Evolutionary conservation across 2,113 vertebrate genomes (phyloP).

Genomic region (Lanius ludovicianus): DNA sequence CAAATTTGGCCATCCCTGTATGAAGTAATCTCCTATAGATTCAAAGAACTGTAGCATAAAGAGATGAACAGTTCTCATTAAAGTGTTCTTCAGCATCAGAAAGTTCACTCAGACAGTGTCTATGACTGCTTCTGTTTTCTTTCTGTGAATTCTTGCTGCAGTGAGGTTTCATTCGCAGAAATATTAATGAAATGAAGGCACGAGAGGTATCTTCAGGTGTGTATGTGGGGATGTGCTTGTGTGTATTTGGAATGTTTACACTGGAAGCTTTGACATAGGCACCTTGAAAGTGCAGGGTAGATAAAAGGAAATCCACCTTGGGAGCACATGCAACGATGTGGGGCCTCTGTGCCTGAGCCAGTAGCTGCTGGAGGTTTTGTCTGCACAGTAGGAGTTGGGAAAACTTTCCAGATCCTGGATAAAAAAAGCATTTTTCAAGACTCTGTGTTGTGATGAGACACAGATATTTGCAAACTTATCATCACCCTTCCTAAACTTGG

Average conservation of each 20-base stretch:
- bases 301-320: not conserved
- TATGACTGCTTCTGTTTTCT: not conserved
- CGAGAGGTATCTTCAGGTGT: not conserved
- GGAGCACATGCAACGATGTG: fast-evolving
- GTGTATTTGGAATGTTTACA: not conserved
- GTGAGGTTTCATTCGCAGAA: not conserved
- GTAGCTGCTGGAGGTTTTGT: not conserved
- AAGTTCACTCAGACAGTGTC: not conserved
- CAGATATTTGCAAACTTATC: not conserved
- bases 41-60: not conserved
- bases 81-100: not conserved
- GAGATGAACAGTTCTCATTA: not conserved
- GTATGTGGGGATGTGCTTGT: no score
- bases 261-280: not conserved
- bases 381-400: not conserved
- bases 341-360: not conserved
- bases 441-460: not conserved
- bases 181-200: not conserved
- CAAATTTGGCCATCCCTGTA: not conserved
- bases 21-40: not conserved
- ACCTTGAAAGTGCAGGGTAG: not conserved
- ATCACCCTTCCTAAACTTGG: not conserved
- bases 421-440: not conserved
- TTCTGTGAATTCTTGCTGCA: not conserved
- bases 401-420: not conserved